Base-by-base conservation (phyloP, 1,140 invertebrate species). In the Oppia nitens region DNA sequence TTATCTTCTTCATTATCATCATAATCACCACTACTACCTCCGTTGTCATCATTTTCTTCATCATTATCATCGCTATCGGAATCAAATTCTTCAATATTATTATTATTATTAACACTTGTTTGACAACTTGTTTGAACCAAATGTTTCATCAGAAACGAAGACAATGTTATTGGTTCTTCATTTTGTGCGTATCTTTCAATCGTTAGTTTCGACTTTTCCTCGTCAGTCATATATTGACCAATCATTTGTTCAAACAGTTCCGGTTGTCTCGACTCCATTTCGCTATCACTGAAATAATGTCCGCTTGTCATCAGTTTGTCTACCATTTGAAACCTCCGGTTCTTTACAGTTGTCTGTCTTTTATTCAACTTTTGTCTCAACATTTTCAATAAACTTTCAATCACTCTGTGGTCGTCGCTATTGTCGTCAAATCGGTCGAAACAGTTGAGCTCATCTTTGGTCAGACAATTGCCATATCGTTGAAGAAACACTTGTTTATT, bases 181-280 rank as follows among this genome's bases (percentile, higher is more conserved):
- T 52, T 61, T 26, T 48, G 2, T 24, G 24, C 14, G 60, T 55
- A 70, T 47, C 45, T 64, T 23, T 23, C 59, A 53, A 63, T 64
- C 47, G 67, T 66, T 26, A 67, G 63, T 63, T 67, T 73, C 62
- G 74, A 75, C 53, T 79, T 80, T 70, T 93, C 85, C 49, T 84
- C 79, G 56, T 83, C 78, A 6, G 81, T 81, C 60, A 92, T 69
- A 70, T 85, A 90, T 66, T 83, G 81, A 0, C 88, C 89, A 55
- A 94, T 74, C 56, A 95, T 72, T 66, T 92, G 82, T 55, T 94
- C 85, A 74, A 88, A 95, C 0, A 94, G 69, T 54, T 87, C 75
- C 0, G 90, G 90, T 72, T 90, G 87, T 62, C 91, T 71, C 64
- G 81, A 83, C 78, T 88, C 88, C 89, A 95, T 95, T 77, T 90